phyloP scores from a whole-genome alignment of 2,113 vertebrate genomes.

The Perca schrenkii region DNA sequence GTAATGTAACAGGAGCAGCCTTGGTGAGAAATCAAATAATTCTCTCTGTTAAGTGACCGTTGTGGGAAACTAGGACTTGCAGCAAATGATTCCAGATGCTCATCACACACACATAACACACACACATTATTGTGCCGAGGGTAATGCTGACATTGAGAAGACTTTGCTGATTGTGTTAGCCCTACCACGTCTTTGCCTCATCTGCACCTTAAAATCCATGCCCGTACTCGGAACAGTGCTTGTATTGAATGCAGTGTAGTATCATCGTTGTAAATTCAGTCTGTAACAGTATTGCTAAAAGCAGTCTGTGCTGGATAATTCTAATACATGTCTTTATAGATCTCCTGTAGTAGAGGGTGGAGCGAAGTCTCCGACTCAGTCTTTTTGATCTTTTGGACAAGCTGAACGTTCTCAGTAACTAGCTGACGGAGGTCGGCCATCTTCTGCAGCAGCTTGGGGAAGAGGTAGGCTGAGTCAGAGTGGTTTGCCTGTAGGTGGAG shows the following conservation, averaged over 20 bases:
- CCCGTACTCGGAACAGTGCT: constrained; percentile 71
- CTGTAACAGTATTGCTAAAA: constrained; percentile 79
- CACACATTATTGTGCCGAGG: constrained; percentile 48
- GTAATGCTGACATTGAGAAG: constrained; percentile 63
- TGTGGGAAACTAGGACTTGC: constrained; percentile 71
- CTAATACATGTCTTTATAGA: constrained; percentile 99
- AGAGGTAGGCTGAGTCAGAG: constrained; percentile 95
- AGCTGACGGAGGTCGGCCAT: constrained; percentile 98
- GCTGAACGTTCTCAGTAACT: constrained; percentile 95
- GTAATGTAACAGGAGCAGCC: constrained; percentile 74
- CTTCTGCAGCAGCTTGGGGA: constrained; percentile 99
- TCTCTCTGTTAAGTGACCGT: constrained; percentile 71
- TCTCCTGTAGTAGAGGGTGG: constrained; percentile 97
- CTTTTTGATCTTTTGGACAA: constrained; percentile 99
- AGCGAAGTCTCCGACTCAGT: constrained; percentile 96
- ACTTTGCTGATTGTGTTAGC: constrained; percentile 68
- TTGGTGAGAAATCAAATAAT: constrained; percentile 69
- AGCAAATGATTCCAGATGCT: constrained; percentile 79
- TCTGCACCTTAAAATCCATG: constrained; percentile 56
- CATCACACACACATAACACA: constrained; percentile 4
- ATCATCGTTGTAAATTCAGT: constrained; percentile 61
- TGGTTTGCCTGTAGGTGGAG: constrained; percentile 96
- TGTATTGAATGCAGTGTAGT: constrained; percentile 73
- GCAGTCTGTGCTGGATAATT: constrained; percentile 64
- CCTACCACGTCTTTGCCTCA: constrained; percentile 57